A percentile compares a stretch with the other conserved stretches of the same genome.
Evolutionary conservation across 2,888 invertebrate genomes (phyloP).

Genomic region (Xanthorhoe spadicearia): DNA sequence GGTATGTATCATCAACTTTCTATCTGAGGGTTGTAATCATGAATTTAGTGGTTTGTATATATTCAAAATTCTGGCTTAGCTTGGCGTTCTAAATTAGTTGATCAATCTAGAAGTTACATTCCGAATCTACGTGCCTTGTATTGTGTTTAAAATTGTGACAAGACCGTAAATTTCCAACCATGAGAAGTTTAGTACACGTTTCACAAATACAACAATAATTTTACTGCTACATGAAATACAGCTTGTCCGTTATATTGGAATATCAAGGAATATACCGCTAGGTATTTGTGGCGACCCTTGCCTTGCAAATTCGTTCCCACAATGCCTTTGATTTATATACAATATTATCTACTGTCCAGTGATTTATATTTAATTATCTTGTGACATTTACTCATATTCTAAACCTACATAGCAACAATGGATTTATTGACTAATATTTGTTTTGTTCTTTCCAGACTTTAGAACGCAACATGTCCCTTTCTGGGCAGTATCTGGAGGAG

Average conservation of each 20-base stretch:
- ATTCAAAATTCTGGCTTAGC: too few species aligned
- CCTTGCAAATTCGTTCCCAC: not conserved
- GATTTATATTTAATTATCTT: not conserved
- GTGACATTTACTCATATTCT: not conserved
- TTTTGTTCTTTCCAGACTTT: conserved; percentile 86
- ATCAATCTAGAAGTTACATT: too few species aligned
- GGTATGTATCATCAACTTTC: too few species aligned
- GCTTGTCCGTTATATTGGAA: not conserved
- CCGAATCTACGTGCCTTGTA: not conserved
- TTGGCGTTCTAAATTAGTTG: too few species aligned
- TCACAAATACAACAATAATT: not conserved
- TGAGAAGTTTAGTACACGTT: conserved; percentile 1
- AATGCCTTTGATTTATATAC: not conserved
- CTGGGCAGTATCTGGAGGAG: conserved; percentile 98
- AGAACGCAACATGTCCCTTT: conserved; percentile 98
- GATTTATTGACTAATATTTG: not conserved
- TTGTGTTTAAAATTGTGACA: not conserved
- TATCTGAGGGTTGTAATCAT: too few species aligned
- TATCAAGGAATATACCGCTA: not conserved
- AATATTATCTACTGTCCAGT: not conserved
- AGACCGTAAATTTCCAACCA: not conserved
- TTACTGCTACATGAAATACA: not conserved
- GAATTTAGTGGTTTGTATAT: too few species aligned
- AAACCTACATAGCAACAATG: not conserved
- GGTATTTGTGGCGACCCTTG: not conserved